Base-by-base conservation (phyloP, 2,113 vertebrate species). In the Myxocyprinus asiaticus region DNA sequence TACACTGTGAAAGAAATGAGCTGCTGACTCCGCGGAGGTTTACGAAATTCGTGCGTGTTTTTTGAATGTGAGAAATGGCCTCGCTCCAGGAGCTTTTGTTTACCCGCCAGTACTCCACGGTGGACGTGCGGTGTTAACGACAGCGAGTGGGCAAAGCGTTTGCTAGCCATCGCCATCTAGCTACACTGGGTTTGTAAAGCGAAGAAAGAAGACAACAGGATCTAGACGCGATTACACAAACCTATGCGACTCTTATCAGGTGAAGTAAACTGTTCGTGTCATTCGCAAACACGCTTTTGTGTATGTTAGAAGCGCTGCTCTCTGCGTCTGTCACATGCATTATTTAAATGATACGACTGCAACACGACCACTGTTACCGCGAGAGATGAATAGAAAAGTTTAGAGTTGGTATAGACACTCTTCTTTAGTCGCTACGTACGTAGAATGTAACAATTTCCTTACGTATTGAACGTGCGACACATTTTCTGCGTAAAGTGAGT, bases 161-260 rank as follows among this genome's bases (percentile, higher is more conserved):
- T 33, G 80, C 85, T 87, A 88, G 90, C 89, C 80, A 85, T 86
- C 82, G 51, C 73, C 74, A 76, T 76, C 48, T 11, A 85, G 22
- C 22, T 33, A 33, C 22, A 87, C 90, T 87, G 88, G 82, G 84
- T 22, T 78, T 86, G 88, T 90, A 87, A 88, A 90, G 90, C 88
- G 87, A 90, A 86, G 89, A 89, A 87, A 86, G 86, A 79, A 90
- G 88, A 87, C 86, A 77, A 85, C 22, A 81, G 63, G 85, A 88
- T 80, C 80, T 66, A 74, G 66, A 75, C 64, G 86, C 80, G 86
- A 80, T 81, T 66, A 79, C 81, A 81, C 81, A 85, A 80, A 89
- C 90, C 67, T 89, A 91, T 93, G 91, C 88, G 88, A 90, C 90
- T 85, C 84, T 81, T 47, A 82, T 67, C 85, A 92, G 93, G 92